A percentile compares a stretch with the other conserved stretches of the same genome.
Evolutionary conservation across 92 coral and sea anemone species (phyloP).

Genomic region (Siderastrea radians): DNA sequence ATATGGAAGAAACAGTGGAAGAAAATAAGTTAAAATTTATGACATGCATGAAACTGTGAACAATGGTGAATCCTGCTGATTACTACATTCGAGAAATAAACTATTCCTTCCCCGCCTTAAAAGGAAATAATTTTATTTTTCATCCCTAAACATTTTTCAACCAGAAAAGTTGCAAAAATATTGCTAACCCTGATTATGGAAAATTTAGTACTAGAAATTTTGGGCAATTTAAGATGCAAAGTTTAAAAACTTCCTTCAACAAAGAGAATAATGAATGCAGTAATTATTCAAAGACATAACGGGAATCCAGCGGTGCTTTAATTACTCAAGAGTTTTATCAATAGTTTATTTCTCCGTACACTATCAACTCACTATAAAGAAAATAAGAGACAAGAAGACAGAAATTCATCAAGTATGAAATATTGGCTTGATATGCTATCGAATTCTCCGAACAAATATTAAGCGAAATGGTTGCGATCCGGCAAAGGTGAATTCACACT

Average conservation of each 20-base stretch:
- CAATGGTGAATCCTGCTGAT: background rate
- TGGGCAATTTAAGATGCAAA: no score
- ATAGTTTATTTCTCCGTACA: background rate
- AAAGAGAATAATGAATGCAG: background rate
- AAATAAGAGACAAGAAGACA: background rate
- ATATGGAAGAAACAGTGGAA: slow-evolving; percentile 9
- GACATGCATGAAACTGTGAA: background rate
- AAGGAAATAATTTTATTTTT: no score
- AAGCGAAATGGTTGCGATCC: no score
- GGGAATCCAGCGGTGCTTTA: background rate
- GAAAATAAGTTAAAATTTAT: background rate
- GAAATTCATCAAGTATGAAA: background rate
- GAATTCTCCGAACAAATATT: background rate
- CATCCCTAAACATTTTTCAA: no score
- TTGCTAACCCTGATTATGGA: no score
- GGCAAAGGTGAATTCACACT: background rate
- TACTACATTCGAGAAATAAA: background rate
- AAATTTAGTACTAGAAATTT: no score
- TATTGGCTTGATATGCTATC: background rate
- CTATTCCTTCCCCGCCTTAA: no score
- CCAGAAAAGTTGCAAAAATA: no score
- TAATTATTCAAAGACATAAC: background rate
- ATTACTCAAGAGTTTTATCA: background rate
- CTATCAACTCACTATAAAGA: background rate
- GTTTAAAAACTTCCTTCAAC: background rate